Percentiles rank a stretch among this genome's conserved stretches.
These are phyloP conservation scores for Lamprotornis superbus DNA, from an alignment of 2,113 vertebrate genomes.

Conservation along the genomic window DNA sequence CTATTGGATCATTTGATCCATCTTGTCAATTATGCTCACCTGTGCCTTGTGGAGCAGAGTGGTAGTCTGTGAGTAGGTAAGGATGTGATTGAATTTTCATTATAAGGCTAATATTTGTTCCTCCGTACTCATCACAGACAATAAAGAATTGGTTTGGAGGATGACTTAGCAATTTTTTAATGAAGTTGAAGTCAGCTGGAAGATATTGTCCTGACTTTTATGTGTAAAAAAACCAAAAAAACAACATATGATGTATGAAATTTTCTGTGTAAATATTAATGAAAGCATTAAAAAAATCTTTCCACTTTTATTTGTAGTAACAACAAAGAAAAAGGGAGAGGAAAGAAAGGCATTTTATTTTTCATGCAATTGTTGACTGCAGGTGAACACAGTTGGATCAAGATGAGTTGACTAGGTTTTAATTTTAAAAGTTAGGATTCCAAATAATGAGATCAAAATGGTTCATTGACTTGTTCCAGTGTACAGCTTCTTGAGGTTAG, in stretches of 20 bases:
- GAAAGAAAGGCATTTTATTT: neutral
- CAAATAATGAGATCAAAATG: slow-evolving; percentile 36
- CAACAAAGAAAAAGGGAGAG: neutral
- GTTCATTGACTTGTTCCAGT: slow-evolving; percentile 15
- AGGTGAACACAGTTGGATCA: neutral
- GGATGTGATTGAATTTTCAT: neutral
- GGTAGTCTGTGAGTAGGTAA: neutral
- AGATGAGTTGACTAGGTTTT: neutral
- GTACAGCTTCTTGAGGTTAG: neutral
- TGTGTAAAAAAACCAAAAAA: neutral
- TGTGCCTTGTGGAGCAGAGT: neutral
- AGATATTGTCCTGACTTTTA: neutral
- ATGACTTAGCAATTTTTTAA: neutral
- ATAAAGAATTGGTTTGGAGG: neutral
- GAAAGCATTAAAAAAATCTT: neutral
- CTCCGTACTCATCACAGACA: neutral
- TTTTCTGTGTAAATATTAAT: neutral
- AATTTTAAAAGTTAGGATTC: slow-evolving; percentile 18
- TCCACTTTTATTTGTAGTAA: neutral
- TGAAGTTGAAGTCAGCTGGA: neutral
- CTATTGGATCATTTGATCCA: neutral
- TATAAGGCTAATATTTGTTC: slow-evolving; percentile 9
- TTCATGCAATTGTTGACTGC: neutral
- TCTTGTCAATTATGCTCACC: neutral
- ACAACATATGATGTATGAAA: fast-evolving